These are phyloP conservation scores for Limnephilus marmoratus DNA, from an alignment of 2,888 invertebrate genomes.

Conservation along the genomic window DNA sequence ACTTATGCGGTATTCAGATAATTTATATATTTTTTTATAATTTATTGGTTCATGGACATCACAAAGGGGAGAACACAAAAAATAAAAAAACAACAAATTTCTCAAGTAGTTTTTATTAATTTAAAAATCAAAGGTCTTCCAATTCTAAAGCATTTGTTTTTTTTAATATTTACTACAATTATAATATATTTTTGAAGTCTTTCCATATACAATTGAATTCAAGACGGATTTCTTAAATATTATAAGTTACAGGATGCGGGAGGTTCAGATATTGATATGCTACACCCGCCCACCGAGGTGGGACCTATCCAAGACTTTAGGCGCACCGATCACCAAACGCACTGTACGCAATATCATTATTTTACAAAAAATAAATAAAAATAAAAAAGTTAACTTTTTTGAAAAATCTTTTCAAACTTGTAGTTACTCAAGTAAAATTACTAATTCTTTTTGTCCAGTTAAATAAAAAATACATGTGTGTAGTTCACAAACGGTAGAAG, in stretches of 20 bases:
- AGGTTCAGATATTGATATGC: constrained; percentile 57
- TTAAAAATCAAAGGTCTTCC: constrained; percentile 64
- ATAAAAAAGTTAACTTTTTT: neutral
- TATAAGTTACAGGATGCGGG: constrained; percentile 57
- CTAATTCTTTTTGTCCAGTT: neutral
- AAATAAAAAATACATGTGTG: neutral
- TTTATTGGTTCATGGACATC: neutral
- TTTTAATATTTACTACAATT: constrained; percentile 61
- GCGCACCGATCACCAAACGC: neutral
- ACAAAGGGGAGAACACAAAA: constrained; percentile 8
- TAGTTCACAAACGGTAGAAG: no score
- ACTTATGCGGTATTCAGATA: no score
- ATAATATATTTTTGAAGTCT: constrained; percentile 60
- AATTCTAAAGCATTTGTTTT: constrained; percentile 62
- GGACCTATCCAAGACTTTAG: neutral
- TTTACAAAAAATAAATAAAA: neutral
- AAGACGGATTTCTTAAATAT: constrained; percentile 64
- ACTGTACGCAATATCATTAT: neutral
- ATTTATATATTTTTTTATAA: no score
- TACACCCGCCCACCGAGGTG: constrained; percentile 27
- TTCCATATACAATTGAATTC: constrained; percentile 64
- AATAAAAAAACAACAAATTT: constrained; percentile 37
- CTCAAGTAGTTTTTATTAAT: constrained; percentile 62
- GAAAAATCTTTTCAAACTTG: neutral
- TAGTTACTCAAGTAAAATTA: neutral